These are phyloP conservation scores for Drosophila malerkotliana DNA, from an alignment of 1,140 invertebrate genomes.

Conservation along the genomic window DNA sequence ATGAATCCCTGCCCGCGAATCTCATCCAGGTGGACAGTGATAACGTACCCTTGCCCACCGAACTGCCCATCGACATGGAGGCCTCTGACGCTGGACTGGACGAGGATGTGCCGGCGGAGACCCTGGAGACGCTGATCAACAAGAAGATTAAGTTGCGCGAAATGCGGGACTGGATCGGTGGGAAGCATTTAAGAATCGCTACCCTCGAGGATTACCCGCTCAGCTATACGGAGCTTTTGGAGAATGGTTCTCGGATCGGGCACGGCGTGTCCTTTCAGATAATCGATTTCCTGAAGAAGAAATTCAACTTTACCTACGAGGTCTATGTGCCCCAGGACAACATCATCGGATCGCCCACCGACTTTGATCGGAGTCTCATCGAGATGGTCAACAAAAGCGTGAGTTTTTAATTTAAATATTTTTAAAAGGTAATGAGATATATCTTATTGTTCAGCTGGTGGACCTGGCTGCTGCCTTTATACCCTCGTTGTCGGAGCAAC, in stretches of 20 bases:
- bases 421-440: neutral
- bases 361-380: constrained; percentile 86
- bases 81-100: constrained; percentile 24
- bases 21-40: constrained; percentile 38
- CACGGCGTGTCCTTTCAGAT: constrained; percentile 89
- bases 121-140: constrained; percentile 49
- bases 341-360: constrained; percentile 81
- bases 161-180: constrained; percentile 70
- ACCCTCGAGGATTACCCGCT: constrained; percentile 86
- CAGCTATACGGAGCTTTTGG: constrained; percentile 85
- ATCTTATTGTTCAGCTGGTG: constrained; percentile 79
- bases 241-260: constrained; percentile 86
- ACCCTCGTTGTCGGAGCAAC: constrained; percentile 87
- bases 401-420: constrained; percentile 12
- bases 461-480: constrained; percentile 91
- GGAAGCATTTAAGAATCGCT: constrained; percentile 70
- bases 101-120: constrained; percentile 44
- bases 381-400: constrained; percentile 83
- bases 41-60: constrained; percentile 21
- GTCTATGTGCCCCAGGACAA: constrained; percentile 87
- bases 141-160: constrained; percentile 56
- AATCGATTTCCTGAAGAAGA: constrained; percentile 87
- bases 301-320: constrained; percentile 90
- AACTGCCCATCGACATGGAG: constrained; percentile 35
- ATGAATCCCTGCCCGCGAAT: constrained; percentile 46